A percentile compares a stretch with the other conserved stretches of the same genome.
Evolutionary conservation across 2,113 vertebrate genomes (phyloP).

Genomic region (Scytalopus superciliaris): DNA sequence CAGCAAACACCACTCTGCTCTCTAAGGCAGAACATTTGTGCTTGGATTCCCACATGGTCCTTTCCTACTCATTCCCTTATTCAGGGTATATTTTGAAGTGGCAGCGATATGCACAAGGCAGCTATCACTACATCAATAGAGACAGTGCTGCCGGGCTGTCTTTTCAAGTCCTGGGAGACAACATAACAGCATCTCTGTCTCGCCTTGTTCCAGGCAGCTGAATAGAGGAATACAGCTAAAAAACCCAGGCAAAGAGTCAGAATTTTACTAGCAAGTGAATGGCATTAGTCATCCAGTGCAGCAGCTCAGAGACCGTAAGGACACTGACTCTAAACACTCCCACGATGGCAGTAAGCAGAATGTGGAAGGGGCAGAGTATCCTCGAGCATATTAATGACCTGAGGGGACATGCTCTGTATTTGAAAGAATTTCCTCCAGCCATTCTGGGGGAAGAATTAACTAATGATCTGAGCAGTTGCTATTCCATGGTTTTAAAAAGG

Average conservation of each 20-base stretch:
- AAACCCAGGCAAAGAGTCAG: background rate
- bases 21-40: background rate
- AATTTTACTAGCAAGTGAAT: background rate
- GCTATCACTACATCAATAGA: background rate
- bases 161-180: conserved; percentile 14
- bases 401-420: background rate
- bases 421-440: background rate
- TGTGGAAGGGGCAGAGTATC: background rate
- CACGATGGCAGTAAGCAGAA: background rate
- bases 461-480: background rate
- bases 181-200: background rate
- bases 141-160: background rate
- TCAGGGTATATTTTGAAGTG: background rate
- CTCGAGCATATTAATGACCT: background rate
- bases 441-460: background rate
- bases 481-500: background rate
- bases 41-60: background rate
- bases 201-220: background rate
- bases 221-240: background rate
- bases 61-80: background rate
- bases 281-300: background rate
- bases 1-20: background rate
- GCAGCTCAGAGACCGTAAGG: background rate
- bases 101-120: conserved; percentile 1
- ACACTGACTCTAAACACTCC: background rate